Evolutionary conservation across 1,140 invertebrate genomes (phyloP).

Genomic region (Ceratina japonica): DNA sequence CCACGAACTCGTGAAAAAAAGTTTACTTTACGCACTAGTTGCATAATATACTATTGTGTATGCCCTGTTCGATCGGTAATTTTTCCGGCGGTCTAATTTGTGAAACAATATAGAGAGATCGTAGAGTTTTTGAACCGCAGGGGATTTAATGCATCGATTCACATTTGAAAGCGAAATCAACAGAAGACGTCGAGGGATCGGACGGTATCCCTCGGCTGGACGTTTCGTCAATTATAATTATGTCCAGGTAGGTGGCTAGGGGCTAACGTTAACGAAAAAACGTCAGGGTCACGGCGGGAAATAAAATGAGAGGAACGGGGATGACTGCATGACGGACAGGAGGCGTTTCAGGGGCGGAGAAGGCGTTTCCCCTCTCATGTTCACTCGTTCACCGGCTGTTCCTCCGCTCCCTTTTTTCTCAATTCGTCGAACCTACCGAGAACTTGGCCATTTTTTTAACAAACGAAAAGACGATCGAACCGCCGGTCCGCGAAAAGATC

Average conservation of each 20-base stretch:
- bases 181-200: slow-evolving; percentile 1
- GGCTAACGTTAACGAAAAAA: slow-evolving; percentile 69
- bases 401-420: slow-evolving; percentile 36
- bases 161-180: not conserved
- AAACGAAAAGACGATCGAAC: slow-evolving; percentile 5
- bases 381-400: slow-evolving; percentile 71
- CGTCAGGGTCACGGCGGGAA: slow-evolving; percentile 80
- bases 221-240: slow-evolving; percentile 74
- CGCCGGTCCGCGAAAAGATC: not conserved
- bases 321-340: slow-evolving; percentile 75
- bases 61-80: no score
- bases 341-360: slow-evolving; percentile 71
- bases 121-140: no score
- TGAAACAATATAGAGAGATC: no score
- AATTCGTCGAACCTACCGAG: slow-evolving; percentile 9
- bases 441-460: not conserved
- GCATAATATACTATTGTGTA: no score
- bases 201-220: slow-evolving; percentile 52
- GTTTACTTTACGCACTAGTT: no score
- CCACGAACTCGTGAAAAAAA: no score
- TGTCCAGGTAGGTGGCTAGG: slow-evolving; percentile 62
- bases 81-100: no score
- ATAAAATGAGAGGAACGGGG: slow-evolving; percentile 75
- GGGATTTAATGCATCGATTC: no score
- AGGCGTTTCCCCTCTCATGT: slow-evolving; percentile 69